These are phyloP conservation scores for Holocentrus rufus DNA, from an alignment of 2,797 vertebrate genomes.

Conservation along the genomic window DNA sequence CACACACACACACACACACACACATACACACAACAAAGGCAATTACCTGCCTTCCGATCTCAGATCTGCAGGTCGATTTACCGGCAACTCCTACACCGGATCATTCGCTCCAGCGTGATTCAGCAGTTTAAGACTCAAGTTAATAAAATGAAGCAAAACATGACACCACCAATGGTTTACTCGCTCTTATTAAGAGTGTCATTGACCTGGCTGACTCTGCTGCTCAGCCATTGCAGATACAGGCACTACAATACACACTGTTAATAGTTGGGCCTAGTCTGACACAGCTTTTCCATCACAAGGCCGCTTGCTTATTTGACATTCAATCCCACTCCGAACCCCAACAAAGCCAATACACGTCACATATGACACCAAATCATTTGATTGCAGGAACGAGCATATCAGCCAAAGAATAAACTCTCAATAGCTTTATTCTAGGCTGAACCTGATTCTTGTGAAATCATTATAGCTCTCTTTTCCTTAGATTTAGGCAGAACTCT, in stretches of 20 bases:
- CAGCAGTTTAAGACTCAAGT: background rate
- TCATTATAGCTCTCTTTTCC: background rate
- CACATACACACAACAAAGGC: background rate
- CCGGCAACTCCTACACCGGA: background rate
- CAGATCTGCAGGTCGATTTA: background rate
- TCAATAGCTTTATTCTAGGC: background rate
- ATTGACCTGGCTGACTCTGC: background rate
- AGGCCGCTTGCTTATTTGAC: background rate
- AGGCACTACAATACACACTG: too few relatives aligned
- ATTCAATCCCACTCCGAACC: conserved; percentile 12
- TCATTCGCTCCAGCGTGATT: background rate
- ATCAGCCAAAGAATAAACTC: background rate
- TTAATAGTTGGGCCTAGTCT: too few relatives aligned
- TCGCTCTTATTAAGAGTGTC: conserved; percentile 6
- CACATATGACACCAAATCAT: background rate
- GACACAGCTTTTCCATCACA: conserved; percentile 39
- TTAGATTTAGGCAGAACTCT: conserved; percentile 16
- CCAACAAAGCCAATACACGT: background rate
- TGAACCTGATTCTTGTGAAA: background rate
- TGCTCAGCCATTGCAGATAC: conserved; percentile 26
- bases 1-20: too few relatives aligned
- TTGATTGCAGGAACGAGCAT: background rate
- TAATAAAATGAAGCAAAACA: background rate
- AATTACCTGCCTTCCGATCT: background rate
- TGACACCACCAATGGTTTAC: background rate